Evolutionary conservation across 2,888 invertebrate genomes (phyloP), one percentile per base, ranked within the genome.

Genomic region (Corythucha ciliata): DNA sequence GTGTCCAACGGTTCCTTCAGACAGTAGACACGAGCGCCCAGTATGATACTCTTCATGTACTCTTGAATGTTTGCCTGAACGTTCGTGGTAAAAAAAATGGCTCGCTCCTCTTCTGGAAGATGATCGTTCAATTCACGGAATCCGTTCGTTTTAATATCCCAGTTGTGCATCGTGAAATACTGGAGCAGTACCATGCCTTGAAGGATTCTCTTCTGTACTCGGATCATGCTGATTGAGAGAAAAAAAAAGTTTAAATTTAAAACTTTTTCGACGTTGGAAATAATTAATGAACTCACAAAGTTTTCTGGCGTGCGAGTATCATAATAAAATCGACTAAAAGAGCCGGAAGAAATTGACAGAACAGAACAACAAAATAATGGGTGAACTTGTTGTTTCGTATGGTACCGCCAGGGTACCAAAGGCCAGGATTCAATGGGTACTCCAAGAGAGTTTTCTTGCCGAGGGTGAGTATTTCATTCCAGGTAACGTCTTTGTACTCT

Each of bases 21-120:
- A 63, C 87, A 83, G 66, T 77, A 92, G 59, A 81, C 79, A 14
- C 92, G 76, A n/a, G 85, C 80, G 0, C 92, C 93, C 57, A 83
- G 73, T 25, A 91, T 78, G 63, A 88, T 88, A 64, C 70, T 74
- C 59, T 74, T 71, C 58, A 86, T 66, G 63, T 81, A 88, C 1
- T 73, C 66, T 48, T 79, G 74, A 76, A 56, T 10, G 24, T 60
- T 52, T 3, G 32, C 25, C 12, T 59, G 37, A 3, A 58, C 29
- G 52, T 63, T 61, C 18, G 59, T 59, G 14, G 63, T 54, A 59
- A 67, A 68, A 64, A 85, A 90, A 0, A 70, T 69, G 46, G 78
- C 67, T 58, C 68, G 70, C 57, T 83, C 85, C 12, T 68, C 68
- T 1, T 67, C 65, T 0, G 68, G 72, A 36, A 86, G 64, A 14